Evolutionary conservation across 2,888 invertebrate genomes (phyloP), one percentile per base, ranked within the genome.

Genomic region (Cephus runcator): DNA sequence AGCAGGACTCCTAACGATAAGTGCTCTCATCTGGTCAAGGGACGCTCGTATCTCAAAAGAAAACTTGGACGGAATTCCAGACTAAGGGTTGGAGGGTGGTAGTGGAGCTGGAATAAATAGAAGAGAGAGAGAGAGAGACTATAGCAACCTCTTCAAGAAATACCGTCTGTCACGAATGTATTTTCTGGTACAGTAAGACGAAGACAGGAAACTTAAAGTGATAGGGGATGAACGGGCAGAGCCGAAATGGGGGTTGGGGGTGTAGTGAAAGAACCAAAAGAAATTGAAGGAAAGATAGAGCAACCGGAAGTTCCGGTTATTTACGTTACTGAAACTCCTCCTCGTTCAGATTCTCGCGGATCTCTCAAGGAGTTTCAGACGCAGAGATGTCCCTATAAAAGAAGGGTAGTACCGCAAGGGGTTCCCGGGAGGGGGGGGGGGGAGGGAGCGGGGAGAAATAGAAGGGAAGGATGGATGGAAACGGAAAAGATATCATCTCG

Each of bases 21-120:
- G 23, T 56, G 56, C 56, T 56, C 56, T 78, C 78, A 76, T 78
- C 75, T 78, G 78, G 75, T 75, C 75, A 73, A 78, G 78, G 71
- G 75, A 30, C 15, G 40, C 68, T 75, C 75, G 69, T 73, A 71
- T 75, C 77, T 76, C 34, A 77, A 75, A 78, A 73, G 68, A 76
- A 75, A 78, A 78, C 71, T 40, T 34, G 75, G 56, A 68, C 34
- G 73, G 71, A 68, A 78, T 76, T 69, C 31, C 69, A 77, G 75
- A 69, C 74, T 75, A 77, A 69, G 34, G 69, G 75, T 34, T 35
- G 15, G 40, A 77, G n/a, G 34, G 15, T 69, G 33, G 6, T 68
- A 3, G 36, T 33, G 69, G 73, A 56, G 15, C 6, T 15, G 15
- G 40, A 40, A 40, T 56, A 56, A 56, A 56, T 56, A 56, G 56